Base-by-base conservation (phyloP, 2,797 vertebrate species). In the Anableps anableps region DNA sequence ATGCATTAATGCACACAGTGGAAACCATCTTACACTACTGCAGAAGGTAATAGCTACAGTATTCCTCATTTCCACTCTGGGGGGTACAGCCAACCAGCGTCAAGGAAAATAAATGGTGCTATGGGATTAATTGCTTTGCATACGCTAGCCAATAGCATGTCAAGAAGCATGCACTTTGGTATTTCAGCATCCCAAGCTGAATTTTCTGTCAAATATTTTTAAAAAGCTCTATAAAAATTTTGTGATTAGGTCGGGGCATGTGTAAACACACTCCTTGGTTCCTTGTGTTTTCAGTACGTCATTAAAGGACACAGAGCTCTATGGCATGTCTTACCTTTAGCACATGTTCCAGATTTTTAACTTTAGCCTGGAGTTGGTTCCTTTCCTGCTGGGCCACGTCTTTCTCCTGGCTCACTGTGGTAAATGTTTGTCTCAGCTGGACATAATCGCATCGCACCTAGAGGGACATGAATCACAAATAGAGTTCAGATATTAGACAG, bases 331-430 rank as follows among this genome's bases (percentile, higher is more conserved):
- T 71, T 92, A 99, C 98, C 97, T 98, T 97, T 75, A 99, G 95
- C 95, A 97, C 96, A 94, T 97, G 95, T 94, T 98, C 97, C 92
- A 99, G 91, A 95, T 97, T 97, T 96, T 99, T 97, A 95, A 99
- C 97, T 95, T 97, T 97, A 95, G 92, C 96, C 95, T 93, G 96
- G 92, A 97, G 96, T 90, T 95, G 95, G 83, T 82, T 94, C 87
- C 95, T 97, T 91, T 96, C 96, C 95, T 93, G 92, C 85, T 95
- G 89, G 83, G 96, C 97, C 93, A 91, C 91, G 94, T 97, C 94
- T 87, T 95, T 93, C 89, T 97, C 96, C 84, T 93, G 81, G 89
- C 95, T 97, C 94, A 97, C 96, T 81, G 90, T 87, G 64, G 91
- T 83, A 78, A 96, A 95, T 62, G 86, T 90, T 94, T 93, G 90